phyloP scores from a whole-genome alignment of 2,888 invertebrate genomes.

The Gerosis bhagava region DNA sequence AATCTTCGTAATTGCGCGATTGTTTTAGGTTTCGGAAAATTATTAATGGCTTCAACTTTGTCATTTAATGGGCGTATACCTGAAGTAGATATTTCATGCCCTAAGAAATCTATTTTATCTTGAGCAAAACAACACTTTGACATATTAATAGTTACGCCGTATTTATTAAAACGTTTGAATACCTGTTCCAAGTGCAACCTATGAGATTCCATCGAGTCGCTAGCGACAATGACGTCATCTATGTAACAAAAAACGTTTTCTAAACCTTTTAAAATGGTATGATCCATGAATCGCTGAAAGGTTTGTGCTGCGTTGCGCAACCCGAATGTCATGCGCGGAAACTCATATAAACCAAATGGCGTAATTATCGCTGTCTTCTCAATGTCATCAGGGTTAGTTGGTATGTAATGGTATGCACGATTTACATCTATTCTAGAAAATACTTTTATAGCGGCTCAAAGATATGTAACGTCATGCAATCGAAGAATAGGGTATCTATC shows the following conservation, averaged over 20 bases:
- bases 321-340: no score
- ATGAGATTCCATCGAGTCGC: background rate
- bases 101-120: constrained; percentile 24
- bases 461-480: constrained; percentile 13
- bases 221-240: constrained; percentile 3
- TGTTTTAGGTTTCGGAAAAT: constrained; percentile 25
- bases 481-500: constrained; percentile 44
- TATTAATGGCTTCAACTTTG: constrained; percentile 28
- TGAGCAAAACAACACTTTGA: constrained; percentile 28
- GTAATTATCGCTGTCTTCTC: background rate
- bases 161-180: constrained; percentile 7
- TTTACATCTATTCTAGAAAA: background rate
- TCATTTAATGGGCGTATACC: constrained; percentile 19
- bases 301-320: no score
- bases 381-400: background rate
- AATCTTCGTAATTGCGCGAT: constrained; percentile 23
- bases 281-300: constrained; percentile 1
- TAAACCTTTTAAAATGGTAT: background rate
- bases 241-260: background rate
- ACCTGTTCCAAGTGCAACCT: constrained; percentile 8
- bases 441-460: constrained; percentile 19
- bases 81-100: constrained; percentile 15
- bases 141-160: constrained; percentile 29
- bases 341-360: no score
- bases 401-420: constrained; percentile 1